Conservation (phyloP, 1,140 invertebrate genomes). For the Protaetia brevitarsis region DNA sequence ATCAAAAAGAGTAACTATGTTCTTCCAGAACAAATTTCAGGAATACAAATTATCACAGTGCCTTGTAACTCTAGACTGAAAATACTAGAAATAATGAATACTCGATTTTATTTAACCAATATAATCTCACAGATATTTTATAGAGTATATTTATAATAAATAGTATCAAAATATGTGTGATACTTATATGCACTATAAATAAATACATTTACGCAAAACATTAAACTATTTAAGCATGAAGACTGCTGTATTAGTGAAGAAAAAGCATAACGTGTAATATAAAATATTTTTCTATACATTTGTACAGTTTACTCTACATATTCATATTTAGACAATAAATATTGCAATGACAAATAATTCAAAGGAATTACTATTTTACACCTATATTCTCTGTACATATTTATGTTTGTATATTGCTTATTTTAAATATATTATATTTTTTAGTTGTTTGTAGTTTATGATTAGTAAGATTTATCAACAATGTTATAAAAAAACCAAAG, state of each 20-base stretch:
- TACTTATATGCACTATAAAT: neutral
- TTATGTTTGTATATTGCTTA: neutral
- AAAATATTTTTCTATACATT: conserved; percentile 14
- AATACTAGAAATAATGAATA: neutral
- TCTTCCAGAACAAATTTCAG: too few species aligned
- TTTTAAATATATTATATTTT: neutral
- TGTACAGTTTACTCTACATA: conserved; percentile 8
- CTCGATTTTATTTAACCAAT: conserved; percentile 12
- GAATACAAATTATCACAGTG: conserved; percentile 8
- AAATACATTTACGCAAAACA: neutral
- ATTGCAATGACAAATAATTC: conserved; percentile 9
- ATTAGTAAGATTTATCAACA: neutral
- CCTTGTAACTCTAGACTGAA: conserved; percentile 2
- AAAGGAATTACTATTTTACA: neutral
- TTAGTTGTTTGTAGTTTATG: neutral
- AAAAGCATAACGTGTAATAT: neutral
- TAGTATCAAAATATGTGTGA: neutral
- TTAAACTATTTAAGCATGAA: conserved; percentile 6
- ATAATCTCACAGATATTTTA: conserved; percentile 11
- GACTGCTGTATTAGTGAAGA: neutral
- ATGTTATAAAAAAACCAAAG: conserved; percentile 33
- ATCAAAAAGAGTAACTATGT: too few species aligned
- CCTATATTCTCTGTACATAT: neutral
- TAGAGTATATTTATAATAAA: conserved; percentile 7
- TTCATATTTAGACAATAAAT: conserved; percentile 15